Evolutionary conservation across 2,113 vertebrate genomes (phyloP).

Genomic region (Lophius piscatorius): DNA sequence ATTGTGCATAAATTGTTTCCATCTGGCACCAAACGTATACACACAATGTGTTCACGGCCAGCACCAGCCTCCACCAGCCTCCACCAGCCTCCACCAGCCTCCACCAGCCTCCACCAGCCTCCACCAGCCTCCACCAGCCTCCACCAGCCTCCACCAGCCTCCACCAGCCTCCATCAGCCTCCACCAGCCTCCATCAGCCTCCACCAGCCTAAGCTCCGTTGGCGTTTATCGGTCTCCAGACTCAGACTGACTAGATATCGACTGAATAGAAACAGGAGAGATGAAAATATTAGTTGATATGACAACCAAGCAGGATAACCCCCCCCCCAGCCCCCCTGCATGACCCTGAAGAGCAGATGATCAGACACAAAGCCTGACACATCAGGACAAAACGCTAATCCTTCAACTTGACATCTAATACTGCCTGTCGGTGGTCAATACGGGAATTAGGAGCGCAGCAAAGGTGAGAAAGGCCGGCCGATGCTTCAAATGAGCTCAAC

Average conservation of each 20-base stretch:
- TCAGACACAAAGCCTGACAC: constrained; percentile 46
- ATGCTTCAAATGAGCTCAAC: constrained; percentile 41
- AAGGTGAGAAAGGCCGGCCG: constrained; percentile 36
- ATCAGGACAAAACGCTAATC: constrained; percentile 26
- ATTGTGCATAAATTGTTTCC: constrained; percentile 30
- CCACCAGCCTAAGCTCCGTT: constrained; percentile 7
- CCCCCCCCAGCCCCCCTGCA: too few relatives aligned
- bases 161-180: constrained; percentile 13
- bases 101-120: constrained; percentile 23
- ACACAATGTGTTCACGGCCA: constrained; percentile 51
- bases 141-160: constrained; percentile 23
- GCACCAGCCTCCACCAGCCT: constrained; percentile 8
- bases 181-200: constrained; percentile 8
- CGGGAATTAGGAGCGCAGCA: constrained; percentile 40
- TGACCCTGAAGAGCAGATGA: constrained; percentile 36
- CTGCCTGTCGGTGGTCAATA: constrained; percentile 56
- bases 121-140: constrained; percentile 4
- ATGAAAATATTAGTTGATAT: constrained; percentile 56
- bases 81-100: constrained; percentile 9
- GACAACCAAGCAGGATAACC: constrained; percentile 43
- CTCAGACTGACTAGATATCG: constrained; percentile 37
- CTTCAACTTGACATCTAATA: constrained; percentile 58
- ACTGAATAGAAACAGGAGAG: constrained; percentile 53
- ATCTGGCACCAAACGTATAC: constrained; percentile 31
- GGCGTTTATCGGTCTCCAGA: constrained; percentile 28